Evolutionary conservation across 1,140 invertebrate genomes (phyloP).

Genomic region (Anastrepha obliqua): DNA sequence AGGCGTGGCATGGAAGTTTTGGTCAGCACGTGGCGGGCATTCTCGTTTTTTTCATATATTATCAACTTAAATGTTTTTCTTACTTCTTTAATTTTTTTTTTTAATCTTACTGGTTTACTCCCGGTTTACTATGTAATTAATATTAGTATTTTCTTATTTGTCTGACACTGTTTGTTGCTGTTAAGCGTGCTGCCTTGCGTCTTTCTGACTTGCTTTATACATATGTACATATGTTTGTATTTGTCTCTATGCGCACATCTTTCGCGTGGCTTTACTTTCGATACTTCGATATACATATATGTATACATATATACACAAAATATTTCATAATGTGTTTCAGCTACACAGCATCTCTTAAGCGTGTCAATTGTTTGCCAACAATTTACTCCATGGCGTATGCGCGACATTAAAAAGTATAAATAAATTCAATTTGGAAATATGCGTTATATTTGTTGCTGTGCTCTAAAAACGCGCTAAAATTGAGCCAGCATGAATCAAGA

Average conservation of each 20-base stretch:
- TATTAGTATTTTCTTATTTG: not conserved
- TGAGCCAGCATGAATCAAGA: not conserved
- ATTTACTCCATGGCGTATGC: constrained; percentile 10
- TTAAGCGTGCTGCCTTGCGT: not conserved
- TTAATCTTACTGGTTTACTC: not conserved
- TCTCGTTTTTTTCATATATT: too few species aligned
- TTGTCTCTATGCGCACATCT: not conserved
- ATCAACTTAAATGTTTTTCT: too few species aligned
- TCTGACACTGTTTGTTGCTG: not conserved
- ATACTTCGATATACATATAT: not conserved
- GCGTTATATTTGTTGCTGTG: not conserved
- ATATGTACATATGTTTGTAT: not conserved
- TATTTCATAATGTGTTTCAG: not conserved
- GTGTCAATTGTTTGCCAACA: not conserved
- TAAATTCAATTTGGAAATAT: not conserved
- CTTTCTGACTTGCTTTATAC: not conserved
- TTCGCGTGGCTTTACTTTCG: not conserved
- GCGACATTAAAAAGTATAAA: not conserved
- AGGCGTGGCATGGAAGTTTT: constrained; percentile 23
- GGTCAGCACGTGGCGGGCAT: not conserved
- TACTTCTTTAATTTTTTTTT: not conserved
- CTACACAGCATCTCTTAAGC: not conserved
- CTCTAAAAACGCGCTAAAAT: not conserved
- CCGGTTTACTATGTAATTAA: not conserved
- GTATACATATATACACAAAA: not conserved